Evolutionary conservation across 2,113 vertebrate species (phyloP).

Genomic region (Athene noctua): DNA sequence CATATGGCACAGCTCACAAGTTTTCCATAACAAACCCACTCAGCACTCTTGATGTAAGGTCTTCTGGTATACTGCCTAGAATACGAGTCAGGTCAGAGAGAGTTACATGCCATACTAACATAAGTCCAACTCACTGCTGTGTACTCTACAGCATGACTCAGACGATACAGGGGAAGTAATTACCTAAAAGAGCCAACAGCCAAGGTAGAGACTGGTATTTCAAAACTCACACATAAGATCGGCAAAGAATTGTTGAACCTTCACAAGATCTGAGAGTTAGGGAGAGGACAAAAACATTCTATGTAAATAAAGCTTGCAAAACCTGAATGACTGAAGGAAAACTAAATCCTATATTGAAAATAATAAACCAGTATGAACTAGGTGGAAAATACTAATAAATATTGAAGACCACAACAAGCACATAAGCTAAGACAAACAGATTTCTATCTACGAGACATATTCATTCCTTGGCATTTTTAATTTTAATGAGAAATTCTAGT

Average conservation of each 20-base stretch:
- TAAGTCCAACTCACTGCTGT: not conserved
- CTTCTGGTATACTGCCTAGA: not conserved
- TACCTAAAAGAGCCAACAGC: not conserved
- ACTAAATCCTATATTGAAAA: not conserved
- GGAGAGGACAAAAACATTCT: not conserved
- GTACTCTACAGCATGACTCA: not conserved
- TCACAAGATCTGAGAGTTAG: not conserved
- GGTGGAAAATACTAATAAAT: not conserved
- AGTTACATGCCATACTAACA: not conserved
- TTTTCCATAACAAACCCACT: not conserved
- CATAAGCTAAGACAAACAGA: not conserved
- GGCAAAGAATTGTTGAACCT: not conserved
- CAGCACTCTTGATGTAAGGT: not conserved
- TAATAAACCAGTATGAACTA: not conserved
- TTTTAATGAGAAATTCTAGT: not conserved
- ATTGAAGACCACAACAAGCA: not conserved
- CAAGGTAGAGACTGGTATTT: not conserved
- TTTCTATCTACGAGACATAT: not conserved
- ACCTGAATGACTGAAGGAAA: not conserved
- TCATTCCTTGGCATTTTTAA: not conserved
- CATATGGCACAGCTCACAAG: not conserved
- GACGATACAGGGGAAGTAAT: not conserved
- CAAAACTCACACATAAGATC: not conserved
- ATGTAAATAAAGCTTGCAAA: not conserved
- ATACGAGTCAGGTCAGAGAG: not conserved